Evolutionary conservation across 1,140 invertebrate species (phyloP).

Genomic region (Cyclina sinensis): DNA sequence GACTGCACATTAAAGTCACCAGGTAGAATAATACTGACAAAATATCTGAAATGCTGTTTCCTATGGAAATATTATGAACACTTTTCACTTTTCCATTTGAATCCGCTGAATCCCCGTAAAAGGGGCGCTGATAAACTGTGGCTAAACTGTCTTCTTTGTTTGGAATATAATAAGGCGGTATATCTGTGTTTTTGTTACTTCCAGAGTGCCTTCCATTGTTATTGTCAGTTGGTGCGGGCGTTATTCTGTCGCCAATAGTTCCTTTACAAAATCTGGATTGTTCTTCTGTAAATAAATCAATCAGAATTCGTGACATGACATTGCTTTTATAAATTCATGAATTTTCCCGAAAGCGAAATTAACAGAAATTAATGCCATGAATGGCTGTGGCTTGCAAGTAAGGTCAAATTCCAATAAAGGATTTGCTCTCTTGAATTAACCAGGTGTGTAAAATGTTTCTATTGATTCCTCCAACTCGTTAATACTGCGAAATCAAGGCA

Average conservation of each 20-base stretch:
- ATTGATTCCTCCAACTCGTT: too few relatives aligned
- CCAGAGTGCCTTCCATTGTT: not conserved
- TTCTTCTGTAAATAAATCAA: conserved; percentile 8
- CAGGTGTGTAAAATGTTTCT: too few relatives aligned
- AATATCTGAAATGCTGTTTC: not conserved
- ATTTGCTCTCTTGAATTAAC: too few relatives aligned
- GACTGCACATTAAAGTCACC: not conserved
- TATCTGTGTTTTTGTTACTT: not conserved
- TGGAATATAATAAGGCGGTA: not conserved
- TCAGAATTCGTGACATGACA: not conserved
- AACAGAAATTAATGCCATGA: not conserved
- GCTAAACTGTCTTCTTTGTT: not conserved
- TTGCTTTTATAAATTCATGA: not conserved
- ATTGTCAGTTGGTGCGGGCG: not conserved
- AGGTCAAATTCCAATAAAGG: too few relatives aligned
- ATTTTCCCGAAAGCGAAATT: not conserved
- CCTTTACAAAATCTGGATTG: conserved; percentile 45
- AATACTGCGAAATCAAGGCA: too few relatives aligned
- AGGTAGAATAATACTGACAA: conserved; percentile 11
- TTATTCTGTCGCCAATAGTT: not conserved
- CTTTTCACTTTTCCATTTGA: not conserved
- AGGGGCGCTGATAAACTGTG: not conserved
- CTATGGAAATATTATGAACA: not conserved
- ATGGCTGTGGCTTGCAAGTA: too few relatives aligned
- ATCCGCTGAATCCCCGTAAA: not conserved